Base-by-base conservation (phyloP, 2,888 invertebrate genomes). In the Euphydryas editha region DNA sequence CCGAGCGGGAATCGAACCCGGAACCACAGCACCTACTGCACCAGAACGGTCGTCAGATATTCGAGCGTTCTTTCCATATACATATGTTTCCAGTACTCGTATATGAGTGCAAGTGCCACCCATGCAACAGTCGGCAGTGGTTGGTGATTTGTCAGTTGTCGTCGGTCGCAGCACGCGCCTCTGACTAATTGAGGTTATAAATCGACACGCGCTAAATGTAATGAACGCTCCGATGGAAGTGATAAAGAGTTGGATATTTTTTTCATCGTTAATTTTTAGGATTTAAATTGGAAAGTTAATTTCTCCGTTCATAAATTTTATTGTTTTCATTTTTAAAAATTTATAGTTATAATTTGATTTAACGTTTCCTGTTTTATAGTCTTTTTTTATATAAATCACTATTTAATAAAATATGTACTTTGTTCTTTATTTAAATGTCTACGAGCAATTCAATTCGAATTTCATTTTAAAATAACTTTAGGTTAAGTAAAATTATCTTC, bases 151-250 rank as follows among this genome's bases (percentile, higher is more conserved):
- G 88, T 88, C 86, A 86, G 80, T 83, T 85, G 89, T 87, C 88
- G 84, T 82, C 81, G 84, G 80, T 76, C 70, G 71, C 62, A 71
- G 82, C 84, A 84, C 85, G 84, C 85, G 83, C 80, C 80, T 79
- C 83, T 85, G 86, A 88, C 88, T 90, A 90, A 90, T 90, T 88
- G 88, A 84, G 78, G 83, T 89, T 87, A 90, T 90, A 88, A 90
- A 90, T 90, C 85, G 87, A 85, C 84, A 80, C 80, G 80, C 77
- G 76, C 81, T 76, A 75, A 76, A 78, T 80, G 83, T 81, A 83
- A 82, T 85, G 82, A 86, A 82, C 82, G 78, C 73, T 75, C 79
- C 73, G 79, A 75, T 78, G 81, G 81, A 68, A 68, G 67, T 70
- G 74, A 74, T 74, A 71, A 74, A 69, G 71, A 68, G 69, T 64